Evolutionary conservation across 30 jellyfish, hydroid and myxozoan species (phyloP), one percentile per base, ranked within the genome.

Genomic region (Cassiopea xamachana): DNA sequence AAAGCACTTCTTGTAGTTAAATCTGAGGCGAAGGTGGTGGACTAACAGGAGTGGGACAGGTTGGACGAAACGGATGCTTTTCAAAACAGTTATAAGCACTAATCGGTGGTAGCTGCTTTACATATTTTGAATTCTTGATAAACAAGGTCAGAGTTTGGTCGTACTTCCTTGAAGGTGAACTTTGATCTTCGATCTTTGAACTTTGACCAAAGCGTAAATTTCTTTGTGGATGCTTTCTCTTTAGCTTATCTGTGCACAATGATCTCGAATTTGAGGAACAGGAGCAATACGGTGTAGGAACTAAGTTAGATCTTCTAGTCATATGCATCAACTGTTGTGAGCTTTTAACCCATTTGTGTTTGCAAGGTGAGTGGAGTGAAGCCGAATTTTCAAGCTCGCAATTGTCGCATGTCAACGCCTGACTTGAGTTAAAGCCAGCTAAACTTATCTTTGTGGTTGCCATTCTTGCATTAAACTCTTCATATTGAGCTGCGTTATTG

Each of bases 41-140:
- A 51, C 89, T 86, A 10, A 15, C 86, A 5, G 93, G 93, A 61
- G 88, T 75, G 27, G 93, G 93, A 59, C 88, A 86, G 44, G 75
- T 18, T 27, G 88, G 88, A 6, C 93, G 75, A 61, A 44, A 17
- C 2, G 58, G 4, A 18, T 1, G 48, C 19, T 71, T 55, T n/a
- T 43, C 80, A 4, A 71, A 7, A 43, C 15, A 71, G 3, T 43
- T 71, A 10, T 71, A 44, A 17, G 46, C 4, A 46, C 75, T 82
- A 67, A 86, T 1, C n/a, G 93, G 93, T 13, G 93, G 93, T 8
- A 86, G 83, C 82, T 86, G 84, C 47, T 89, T 13, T 14, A 75
- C 75, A 58, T 89, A 86, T 78, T 75, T 76, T 27, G 88, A 75
- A 55, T 86, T 86, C 14, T 77, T 75, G 44, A 86, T 76, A 51